Conservation (phyloP, 2,113 vertebrate genomes). For the Engystomops pustulosus region DNA sequence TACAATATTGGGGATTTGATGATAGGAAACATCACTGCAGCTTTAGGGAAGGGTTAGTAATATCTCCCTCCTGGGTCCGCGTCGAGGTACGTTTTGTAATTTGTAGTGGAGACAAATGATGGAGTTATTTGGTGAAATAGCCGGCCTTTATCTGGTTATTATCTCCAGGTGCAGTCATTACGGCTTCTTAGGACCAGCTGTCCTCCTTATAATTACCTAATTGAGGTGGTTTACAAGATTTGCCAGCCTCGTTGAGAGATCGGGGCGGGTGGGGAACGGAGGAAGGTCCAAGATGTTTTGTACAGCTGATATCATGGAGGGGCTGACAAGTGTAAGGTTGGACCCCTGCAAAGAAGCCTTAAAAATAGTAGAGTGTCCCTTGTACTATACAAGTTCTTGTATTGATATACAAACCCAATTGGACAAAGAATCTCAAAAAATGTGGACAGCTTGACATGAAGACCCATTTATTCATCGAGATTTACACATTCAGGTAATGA, state of each 20-base stretch:
- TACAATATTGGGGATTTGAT: conserved; percentile 27
- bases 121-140: conserved; percentile 40
- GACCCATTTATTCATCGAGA: too few relatives aligned
- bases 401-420: too few relatives aligned
- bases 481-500: too few relatives aligned
- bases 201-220: conserved; percentile 43
- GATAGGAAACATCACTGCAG: conserved; percentile 43
- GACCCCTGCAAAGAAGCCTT: neutral
- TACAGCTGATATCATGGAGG: neutral
- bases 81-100: conserved; percentile 27
- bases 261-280: neutral
- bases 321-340: neutral
- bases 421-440: too few relatives aligned
- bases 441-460: too few relatives aligned
- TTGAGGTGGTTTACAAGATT: conserved; percentile 56
- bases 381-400: too few relatives aligned
- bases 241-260: conserved; percentile 42
- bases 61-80: neutral
- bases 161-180: conserved; percentile 57
- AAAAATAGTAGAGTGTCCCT: too few relatives aligned
- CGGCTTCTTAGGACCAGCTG: conserved; percentile 36
- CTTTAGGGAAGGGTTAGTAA: conserved; percentile 11
- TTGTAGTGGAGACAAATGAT: conserved; percentile 31
- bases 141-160: conserved; percentile 45
- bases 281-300: neutral